Evolutionary conservation across 2,888 invertebrate genomes (phyloP).

Genomic region (Peribatodes rhomboidaria): DNA sequence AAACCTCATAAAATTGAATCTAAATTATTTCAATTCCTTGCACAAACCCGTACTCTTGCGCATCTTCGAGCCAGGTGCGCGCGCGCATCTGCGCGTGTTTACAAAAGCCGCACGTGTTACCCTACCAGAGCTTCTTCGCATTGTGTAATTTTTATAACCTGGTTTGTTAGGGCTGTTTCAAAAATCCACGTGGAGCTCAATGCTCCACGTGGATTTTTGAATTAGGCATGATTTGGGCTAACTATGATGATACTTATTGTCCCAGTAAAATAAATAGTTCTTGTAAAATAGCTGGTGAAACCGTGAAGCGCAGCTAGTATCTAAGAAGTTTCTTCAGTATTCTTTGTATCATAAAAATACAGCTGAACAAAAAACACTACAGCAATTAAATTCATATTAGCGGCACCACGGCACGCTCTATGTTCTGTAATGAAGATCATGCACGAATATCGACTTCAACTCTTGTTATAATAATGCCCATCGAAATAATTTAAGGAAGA

Average conservation of each 20-base stretch:
- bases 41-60: slow-evolving; percentile 22
- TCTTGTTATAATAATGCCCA: no score
- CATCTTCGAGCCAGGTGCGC: slow-evolving; percentile 65
- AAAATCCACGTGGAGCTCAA: neutral
- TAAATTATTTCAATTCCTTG: slow-evolving; percentile 2
- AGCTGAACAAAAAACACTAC: neutral
- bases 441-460: neutral
- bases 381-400: slow-evolving; percentile 2
- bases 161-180: no score
- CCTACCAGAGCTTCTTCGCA: slow-evolving; percentile 27
- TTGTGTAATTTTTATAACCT: slow-evolving; percentile 36
- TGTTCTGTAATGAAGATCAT: neutral
- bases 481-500: no score
- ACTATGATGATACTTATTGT: neutral
- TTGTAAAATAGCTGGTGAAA: no score
- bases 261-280: no score
- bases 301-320: no score
- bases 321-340: no score
- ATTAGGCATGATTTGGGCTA: neutral
- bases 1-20: neutral
- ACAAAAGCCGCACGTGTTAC: slow-evolving; percentile 51
- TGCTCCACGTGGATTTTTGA: slow-evolving; percentile 7
- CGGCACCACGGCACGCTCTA: neutral
- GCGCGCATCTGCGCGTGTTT: slow-evolving; percentile 66
- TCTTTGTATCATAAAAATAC: neutral